Conservation (phyloP, 2,797 vertebrate genomes). For the Rhinoraja longicauda region DNA sequence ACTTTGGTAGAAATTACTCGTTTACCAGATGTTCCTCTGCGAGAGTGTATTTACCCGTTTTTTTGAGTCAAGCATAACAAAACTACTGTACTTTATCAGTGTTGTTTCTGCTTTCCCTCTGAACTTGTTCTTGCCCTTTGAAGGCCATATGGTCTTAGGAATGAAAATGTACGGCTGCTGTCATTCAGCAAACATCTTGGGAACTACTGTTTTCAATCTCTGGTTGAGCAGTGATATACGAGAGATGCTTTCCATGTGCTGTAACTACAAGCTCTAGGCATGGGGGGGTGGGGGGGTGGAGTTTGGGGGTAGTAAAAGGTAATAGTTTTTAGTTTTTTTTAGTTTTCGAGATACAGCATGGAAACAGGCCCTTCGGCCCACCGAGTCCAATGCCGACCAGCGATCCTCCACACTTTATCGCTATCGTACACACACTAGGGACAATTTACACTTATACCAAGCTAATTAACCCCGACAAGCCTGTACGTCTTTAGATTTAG, state of each 20-base stretch:
- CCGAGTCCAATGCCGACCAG: no score
- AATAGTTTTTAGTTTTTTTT: not conserved
- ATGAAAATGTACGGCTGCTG: conserved; percentile 30
- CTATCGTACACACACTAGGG: no score
- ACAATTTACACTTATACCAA: no score
- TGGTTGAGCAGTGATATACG: not conserved
- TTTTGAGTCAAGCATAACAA: conserved; percentile 60
- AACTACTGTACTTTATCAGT: conserved; percentile 53
- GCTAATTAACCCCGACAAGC: no score
- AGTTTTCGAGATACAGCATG: no score
- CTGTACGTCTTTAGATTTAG: no score
- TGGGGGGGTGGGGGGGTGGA: no score
- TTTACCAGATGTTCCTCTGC: conserved; percentile 73
- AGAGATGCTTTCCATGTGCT: not conserved
- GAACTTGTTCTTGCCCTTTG: conserved; percentile 56
- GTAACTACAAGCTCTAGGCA: not conserved
- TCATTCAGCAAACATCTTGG: conserved; percentile 36
- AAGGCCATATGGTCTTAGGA: conserved; percentile 49
- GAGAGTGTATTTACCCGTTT: conserved; percentile 57
- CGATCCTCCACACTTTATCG: no score
- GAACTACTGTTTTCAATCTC: conserved; percentile 33
- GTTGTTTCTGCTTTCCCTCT: conserved; percentile 36
- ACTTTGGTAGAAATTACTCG: conserved; percentile 74
- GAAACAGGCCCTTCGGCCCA: no score
- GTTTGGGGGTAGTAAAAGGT: not conserved